Evolutionary conservation across 1,140 invertebrate species (phyloP), one percentile per base, ranked within the genome.

Genomic region (Bombyx mandarina): DNA sequence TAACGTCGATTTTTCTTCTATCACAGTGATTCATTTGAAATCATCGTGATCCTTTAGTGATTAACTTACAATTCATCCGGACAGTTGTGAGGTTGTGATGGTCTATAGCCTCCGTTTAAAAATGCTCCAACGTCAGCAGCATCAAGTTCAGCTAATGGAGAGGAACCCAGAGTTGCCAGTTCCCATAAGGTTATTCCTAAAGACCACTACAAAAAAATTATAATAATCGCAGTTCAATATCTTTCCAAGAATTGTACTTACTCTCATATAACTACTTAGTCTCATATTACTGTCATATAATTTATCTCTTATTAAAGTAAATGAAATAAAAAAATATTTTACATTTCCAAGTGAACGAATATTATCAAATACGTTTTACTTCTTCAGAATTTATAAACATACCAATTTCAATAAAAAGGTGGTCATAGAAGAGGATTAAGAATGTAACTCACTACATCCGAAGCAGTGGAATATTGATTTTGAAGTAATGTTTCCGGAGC

Each of bases 101-200:
- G 91, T 66, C 97, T 90, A 77, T 96, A 97, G 12, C 96, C 96
- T 77, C 96, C 96, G 52, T 92, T 91, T 35, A 98, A 90, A 87
- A 95, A 97, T 22, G 92, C 92, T 49, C 92, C 92, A 88, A 98
- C 94, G 82, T 98, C 97, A 78, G 96, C 97, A 47, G 96, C 94
- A 83, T 98, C 96, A 35, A 99, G 92, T 77, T 98, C 96, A 6
- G 93, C 90, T 71, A 96, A 95, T 0, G 97, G 97, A 67, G 96
- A 92, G 62, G 96, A 93, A 22, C 93, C 96, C 58, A 98, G 88
- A 1, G 96, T 98, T 61, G 96, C 93, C 73, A 99, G 81, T 84
- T 99, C 97, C 97, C 97, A 99, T 52, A 98, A 88, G 44, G 97
- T 91, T 43, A 99, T 95, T 22, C 97, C 97, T 89, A 98, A 94